Base-by-base conservation (phyloP, 2,113 vertebrate genomes). In the Megatriorchis doriae region DNA sequence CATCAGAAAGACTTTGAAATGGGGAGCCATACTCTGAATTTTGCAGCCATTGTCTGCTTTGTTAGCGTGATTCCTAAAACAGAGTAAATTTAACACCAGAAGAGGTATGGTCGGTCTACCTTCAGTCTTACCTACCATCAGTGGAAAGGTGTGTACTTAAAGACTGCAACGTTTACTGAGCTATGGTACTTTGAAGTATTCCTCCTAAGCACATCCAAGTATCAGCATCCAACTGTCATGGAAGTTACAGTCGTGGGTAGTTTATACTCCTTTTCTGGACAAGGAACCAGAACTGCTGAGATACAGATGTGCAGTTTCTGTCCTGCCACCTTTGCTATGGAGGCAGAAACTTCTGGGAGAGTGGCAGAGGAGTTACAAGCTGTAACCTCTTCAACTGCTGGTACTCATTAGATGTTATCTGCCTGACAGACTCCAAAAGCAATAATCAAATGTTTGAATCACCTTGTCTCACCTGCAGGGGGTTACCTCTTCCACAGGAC, bases 101-200 rank as follows among this genome's bases (percentile, higher is more conserved):
- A 48, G 38, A 70, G 26, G 5, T 36, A 26, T 48, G 16, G 14
- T 82, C 0, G 0, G 8, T 72, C 53, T 73, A 10, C 27, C 29
- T 55, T 66, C 21, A 40, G 20, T 25, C 48, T 65, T 90, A 29
- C 43, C 45, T 65, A 7, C 73, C 42, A 63, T 34, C 56, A 87
- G 27, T 42, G 32, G 47, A 73, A 80, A 82, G 13, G 6, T 61
- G 9, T 31, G 38, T 72, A 20, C 19, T 40, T 94, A 19, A 84
- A 63, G 56, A 40, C 34, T 63, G 29, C 9, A 4, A 19, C 19
- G 19, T 92, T 92, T 88, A 68, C 43, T 48, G 34, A 90, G 13
- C 43, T 92, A 5, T 29, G 7, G 34, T 77, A 62, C 27, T 71
- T 91, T 48, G 38, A 79, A 86, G 18, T 40, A 50, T 88, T 90